Base-by-base conservation (phyloP, 2,888 invertebrate genomes). In the Liodrosophila aerea region DNA sequence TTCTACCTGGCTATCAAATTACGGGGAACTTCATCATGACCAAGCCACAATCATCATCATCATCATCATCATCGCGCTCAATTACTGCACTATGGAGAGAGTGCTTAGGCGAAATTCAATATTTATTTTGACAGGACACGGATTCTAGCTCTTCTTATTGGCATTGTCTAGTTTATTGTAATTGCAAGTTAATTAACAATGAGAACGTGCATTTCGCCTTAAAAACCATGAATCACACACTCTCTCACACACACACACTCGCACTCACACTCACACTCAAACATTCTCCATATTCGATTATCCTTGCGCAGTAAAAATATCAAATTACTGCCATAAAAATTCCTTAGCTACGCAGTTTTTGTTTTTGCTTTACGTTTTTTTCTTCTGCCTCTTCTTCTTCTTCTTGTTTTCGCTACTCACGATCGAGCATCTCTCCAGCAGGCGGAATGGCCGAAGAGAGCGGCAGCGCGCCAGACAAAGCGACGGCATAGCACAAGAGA, bases 151-250 rank as follows among this genome's bases (percentile, higher is more conserved):
- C 16, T 43, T 50, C 36, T 54, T 61, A 66, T 68, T 68, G 66
- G 50, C 66, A 67, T 64, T 68, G 54, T 53, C 61, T 37, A 22
- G 22, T 22, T 22, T 22, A 66, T 54, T 73, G 59, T 69, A 81
- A 81, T 77, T 86, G 82, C 82, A 65, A 81, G 82, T 81, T 81
- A 81, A 81, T 82, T 81, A 86, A 82, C 82, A 81, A 86, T 65
- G n/a, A n/a, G 33, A 44, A 18, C 3, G 33, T 16, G 37, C 68
- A 84, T 61, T 85, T 80, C 74, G 67, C 67, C 37, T 45, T 66
- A 85, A 76, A 66, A 22, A 83, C 37, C 57, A 63, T 81, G 86
- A 81, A 58, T 81, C 86, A 81, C 44, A n/a, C 45, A 30, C 37
- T 16, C 36, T 9, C 7, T 13, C 34, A 22, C 34, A 18, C 34